Base-by-base conservation (phyloP, 2,888 invertebrate species). In the Luffia ferchaultella region DNA sequence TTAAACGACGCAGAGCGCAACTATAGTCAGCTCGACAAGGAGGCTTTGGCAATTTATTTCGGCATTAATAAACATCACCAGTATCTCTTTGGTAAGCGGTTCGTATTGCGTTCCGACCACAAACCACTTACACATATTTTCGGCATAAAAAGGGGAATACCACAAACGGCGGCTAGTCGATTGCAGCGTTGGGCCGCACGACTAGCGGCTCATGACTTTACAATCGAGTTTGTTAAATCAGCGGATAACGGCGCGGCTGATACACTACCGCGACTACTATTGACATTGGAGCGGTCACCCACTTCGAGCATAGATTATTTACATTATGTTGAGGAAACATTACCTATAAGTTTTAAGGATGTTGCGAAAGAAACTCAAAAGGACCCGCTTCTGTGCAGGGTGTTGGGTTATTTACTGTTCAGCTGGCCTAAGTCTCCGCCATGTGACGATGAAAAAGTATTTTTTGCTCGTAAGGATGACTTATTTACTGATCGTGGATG, bases 31-130 rank as follows among this genome's bases (percentile, higher is more conserved):
- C 30, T 30, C 30, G 30, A 30, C 12, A 30, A 30, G 12, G 30
- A 30, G 12, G 30, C 5, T 3, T 30, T 45, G 16, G 17, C 16
- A 17, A 45, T 45, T 17, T 17, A 17, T 15, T 45, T 45, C 15
- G 45, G 45, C 5, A 18, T 17, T 17, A 18, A 16, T 45, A 45
- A 45, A 45, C 45, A 45, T 5, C 18, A 45, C 18, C 45, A 45
- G 18, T 45, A 17, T 18, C 18, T 45, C 3, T 45, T 17, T 15
- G 45, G 45, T 45, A 18, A 18, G 18, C 45, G 18, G 2, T 45
- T 45, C 45, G 18, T 18, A 18, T 18, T 45, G 45, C 16, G 45
- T 3, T 17, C 17, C 3, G 45, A 45, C 18, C 30, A 12, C 12
- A 30, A 30, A 30, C 30, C 30, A 7, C 30, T 30, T 30, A 30